Evolutionary conservation across 2,113 vertebrate species (phyloP).

Genomic region (Gallinago paraguaiae): DNA sequence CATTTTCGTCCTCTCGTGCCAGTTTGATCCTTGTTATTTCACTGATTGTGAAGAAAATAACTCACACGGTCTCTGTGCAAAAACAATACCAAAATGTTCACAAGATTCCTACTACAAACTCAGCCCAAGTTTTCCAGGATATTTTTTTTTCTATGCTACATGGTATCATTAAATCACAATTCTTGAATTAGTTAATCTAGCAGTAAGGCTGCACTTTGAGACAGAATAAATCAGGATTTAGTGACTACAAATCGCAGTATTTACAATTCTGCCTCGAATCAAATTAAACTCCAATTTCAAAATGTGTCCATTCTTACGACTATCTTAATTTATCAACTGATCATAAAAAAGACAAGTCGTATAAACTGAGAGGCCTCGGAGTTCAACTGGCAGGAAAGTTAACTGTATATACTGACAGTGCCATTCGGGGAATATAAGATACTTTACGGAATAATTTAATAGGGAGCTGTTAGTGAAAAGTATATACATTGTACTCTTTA

Average conservation of each 20-base stretch:
- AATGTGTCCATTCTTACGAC: background rate
- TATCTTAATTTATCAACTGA: conserved; percentile 6
- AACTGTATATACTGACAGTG: background rate
- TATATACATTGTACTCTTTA: conserved; percentile 1
- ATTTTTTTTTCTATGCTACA: background rate
- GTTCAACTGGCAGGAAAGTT: conserved; percentile 9
- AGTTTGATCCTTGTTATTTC: conserved; percentile 2
- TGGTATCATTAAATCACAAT: background rate
- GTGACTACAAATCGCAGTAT: background rate
- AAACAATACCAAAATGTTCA: background rate
- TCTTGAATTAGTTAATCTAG: background rate
- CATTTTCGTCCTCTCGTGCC: background rate
- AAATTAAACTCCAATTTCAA: conserved; percentile 14
- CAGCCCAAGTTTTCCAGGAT: conserved; percentile 1
- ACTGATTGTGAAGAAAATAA: background rate
- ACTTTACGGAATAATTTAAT: conserved; percentile 1
- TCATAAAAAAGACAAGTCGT: background rate
- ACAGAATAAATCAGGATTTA: conserved; percentile 17
- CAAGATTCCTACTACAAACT: background rate
- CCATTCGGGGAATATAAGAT: background rate
- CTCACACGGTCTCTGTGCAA: background rate
- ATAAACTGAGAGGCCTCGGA: conserved; percentile 1
- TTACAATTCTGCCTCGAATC: background rate
- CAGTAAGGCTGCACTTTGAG: background rate
- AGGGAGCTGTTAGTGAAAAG: conserved; percentile 1